Conservation (phyloP, 2,888 invertebrate species). For the Dasypolia templi region DNA sequence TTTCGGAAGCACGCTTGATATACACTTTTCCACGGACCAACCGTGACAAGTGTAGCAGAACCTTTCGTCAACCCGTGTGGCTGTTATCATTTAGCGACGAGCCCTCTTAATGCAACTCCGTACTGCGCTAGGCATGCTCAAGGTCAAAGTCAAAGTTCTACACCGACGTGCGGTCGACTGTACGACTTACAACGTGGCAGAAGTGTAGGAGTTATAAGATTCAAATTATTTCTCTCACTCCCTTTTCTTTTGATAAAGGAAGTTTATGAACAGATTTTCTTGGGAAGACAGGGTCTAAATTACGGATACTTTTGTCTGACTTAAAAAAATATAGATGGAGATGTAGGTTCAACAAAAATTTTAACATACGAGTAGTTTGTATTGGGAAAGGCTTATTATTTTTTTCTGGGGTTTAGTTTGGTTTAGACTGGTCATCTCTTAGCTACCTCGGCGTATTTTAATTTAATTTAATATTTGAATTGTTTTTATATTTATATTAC, state of each 20-base stretch:
- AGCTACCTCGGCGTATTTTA: no score
- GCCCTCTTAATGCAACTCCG: neutral
- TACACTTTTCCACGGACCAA: neutral
- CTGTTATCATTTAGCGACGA: neutral
- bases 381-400: neutral
- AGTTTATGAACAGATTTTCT: conserved; percentile 29
- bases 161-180: neutral
- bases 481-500: no score
- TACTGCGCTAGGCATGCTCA: neutral
- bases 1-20: neutral
- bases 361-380: neutral
- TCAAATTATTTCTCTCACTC: conserved; percentile 5
- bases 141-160: neutral
- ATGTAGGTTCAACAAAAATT: neutral
- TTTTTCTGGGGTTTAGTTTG: neutral
- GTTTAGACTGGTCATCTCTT: no score
- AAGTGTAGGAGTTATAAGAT: conserved; percentile 24
- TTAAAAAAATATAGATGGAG: neutral
- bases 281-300: conserved; percentile 7
- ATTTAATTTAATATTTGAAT: no score
- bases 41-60: neutral
- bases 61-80: neutral
- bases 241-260: conserved; percentile 30
- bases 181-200: conserved; percentile 17
- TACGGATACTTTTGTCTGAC: neutral